Conservation (phyloP, 2,113 vertebrate species). For the Clupea harengus region DNA sequence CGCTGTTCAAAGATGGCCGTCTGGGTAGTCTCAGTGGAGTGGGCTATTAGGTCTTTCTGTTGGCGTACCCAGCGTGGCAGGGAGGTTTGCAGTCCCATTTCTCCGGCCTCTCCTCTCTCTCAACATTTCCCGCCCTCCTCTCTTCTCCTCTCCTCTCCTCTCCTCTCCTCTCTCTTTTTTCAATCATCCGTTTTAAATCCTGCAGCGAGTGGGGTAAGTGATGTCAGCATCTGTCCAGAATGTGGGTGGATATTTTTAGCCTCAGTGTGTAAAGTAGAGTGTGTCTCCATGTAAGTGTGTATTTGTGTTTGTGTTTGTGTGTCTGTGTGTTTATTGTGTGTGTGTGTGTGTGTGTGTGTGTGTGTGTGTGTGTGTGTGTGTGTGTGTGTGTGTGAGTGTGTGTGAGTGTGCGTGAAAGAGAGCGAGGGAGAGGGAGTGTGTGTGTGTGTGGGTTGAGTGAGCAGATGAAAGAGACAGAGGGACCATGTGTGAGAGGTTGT, state of each 20-base stretch:
- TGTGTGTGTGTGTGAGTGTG: neutral
- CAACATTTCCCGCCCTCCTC: neutral
- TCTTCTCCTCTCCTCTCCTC: neutral
- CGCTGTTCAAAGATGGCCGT: neutral
- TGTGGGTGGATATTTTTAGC: constrained; percentile 46
- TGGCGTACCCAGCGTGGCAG: neutral
- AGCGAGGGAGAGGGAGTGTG: neutral
- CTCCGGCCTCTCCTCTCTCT: neutral
- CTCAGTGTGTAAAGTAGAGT: constrained; percentile 13
- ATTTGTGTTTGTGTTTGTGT: neutral
- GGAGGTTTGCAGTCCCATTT: neutral
- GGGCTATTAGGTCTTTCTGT: neutral
- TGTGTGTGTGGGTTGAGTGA: neutral
- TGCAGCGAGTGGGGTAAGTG: constrained; percentile 30
- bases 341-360: neutral
- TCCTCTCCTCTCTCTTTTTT: constrained; percentile 25
- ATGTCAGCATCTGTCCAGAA: constrained; percentile 49
- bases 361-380: neutral
- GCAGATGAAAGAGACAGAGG: neutral
- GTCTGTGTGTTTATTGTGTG: neutral
- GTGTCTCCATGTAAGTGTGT: neutral
- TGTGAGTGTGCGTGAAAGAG: neutral
- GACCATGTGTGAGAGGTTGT: constrained; percentile 10
- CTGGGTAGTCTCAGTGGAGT: neutral
- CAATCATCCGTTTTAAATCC: constrained; percentile 44